phyloP scores from a whole-genome alignment of 2,797 vertebrate genomes.

The Hippopotamyrus pictus region DNA sequence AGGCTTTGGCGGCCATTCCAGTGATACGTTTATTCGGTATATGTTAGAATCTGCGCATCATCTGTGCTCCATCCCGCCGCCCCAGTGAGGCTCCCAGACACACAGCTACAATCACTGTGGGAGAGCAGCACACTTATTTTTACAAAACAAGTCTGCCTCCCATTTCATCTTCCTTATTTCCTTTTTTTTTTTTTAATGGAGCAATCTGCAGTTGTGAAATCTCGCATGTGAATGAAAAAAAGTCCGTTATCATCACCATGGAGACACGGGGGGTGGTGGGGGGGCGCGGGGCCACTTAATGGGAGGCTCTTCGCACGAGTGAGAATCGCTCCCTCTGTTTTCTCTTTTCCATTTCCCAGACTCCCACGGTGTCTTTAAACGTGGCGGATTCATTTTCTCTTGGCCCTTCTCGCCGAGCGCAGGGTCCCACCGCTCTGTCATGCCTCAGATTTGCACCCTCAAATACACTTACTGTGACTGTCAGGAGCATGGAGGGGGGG shows the following conservation, averaged over 20 bases:
- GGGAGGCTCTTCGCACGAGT: slow-evolving; percentile 47
- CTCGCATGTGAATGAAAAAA: slow-evolving; percentile 36
- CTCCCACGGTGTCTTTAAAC: slow-evolving; percentile 49
- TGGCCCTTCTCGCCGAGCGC: slow-evolving; percentile 27
- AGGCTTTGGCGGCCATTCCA: not conserved
- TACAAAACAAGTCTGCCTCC: slow-evolving; percentile 42
- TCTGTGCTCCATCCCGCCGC: not conserved
- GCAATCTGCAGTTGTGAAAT: slow-evolving; percentile 47
- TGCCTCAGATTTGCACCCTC: slow-evolving; percentile 44
- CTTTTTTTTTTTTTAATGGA: slow-evolving; percentile 47
- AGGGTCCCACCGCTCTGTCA: slow-evolving; percentile 39
- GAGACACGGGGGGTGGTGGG: not conserved
- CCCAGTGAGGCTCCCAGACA: not conserved
- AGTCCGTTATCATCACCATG: slow-evolving; percentile 41
- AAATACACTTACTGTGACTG: slow-evolving; percentile 40
- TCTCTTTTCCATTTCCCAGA: slow-evolving; percentile 43
- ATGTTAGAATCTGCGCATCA: not conserved
- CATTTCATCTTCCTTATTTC: slow-evolving; percentile 46
- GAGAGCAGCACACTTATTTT: slow-evolving; percentile 35
- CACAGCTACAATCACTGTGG: slow-evolving; percentile 33
- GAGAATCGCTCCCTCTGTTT: slow-evolving; percentile 40
- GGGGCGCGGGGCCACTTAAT: slow-evolving; percentile 36
- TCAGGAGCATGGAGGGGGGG: slow-evolving; percentile 19
- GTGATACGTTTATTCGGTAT: not conserved
- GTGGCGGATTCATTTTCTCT: slow-evolving; percentile 44